Evolutionary conservation across 1,140 invertebrate species (phyloP), one percentile per base, ranked within the genome.

Genomic region (Drosophila orosa): DNA sequence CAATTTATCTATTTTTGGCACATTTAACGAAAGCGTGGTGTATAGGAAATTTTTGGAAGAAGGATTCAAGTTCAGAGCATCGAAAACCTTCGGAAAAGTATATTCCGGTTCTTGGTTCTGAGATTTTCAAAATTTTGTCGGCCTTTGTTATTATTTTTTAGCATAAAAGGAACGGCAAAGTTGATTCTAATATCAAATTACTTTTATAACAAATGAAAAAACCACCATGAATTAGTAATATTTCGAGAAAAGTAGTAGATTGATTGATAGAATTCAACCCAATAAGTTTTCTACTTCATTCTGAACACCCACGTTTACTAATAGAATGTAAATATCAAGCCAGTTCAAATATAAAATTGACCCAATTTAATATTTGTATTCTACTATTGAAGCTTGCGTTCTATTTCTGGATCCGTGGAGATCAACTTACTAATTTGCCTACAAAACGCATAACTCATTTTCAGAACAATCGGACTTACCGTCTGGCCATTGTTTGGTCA

Each of bases 341-440:
- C 27, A 29, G 13, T 31, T 62, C 10, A 12, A 55, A 22, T 56
- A 17, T 4, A 15, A 40, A 13, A 24, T 2, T 27, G 33, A 29
- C 19, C n/a, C 35, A 17, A 59, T 24, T 59, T 15, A 1, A 24
- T 40, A 15, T 8, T 42, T 42, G 15, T 42, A 63, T 42, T 60
- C n/a, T 12, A 22, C 17, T 33, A 27, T 15, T 19, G 12, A 52
- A 22, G 8, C 3, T 33, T 5, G 8, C 13, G 27, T 39, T 52
- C 27, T 50, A 42, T 35, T 50, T 65, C 19, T 6, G 25, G 59
- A 63, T 24, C 27, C 35, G 4, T 39, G 13, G n/a, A 65, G 39
- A 19, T 25, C 12, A 25, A 25, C 63, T 33, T 50, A 68, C 65
- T 66, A 66, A 68, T 65, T 66, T 66, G 45, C 33, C 13, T 68